Base-by-base conservation (phyloP, 2,113 vertebrate genomes). In the Brachyhypopomus occidentalis region DNA sequence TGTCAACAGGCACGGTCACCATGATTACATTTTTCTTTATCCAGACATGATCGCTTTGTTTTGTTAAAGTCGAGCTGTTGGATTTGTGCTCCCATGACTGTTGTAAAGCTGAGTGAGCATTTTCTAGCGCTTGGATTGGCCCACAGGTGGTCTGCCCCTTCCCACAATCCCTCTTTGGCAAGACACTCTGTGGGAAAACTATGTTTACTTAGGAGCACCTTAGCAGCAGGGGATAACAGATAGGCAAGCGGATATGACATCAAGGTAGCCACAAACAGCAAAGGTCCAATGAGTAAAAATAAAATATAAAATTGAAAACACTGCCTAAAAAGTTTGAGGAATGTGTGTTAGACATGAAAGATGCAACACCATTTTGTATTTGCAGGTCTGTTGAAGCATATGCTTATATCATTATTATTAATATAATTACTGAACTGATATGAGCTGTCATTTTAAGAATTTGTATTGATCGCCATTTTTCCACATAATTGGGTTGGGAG, bases 191-290 rank as follows among this genome's bases (percentile, higher is more conserved):
- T 80, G 71, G 52, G 55, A 81, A 58, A 72, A 4, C 19, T 48
- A 34, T 73, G 45, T 78, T 84, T 84, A 67, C 72, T 77, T 36
- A 84, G 74, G 56, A 81, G 41, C 25, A 6, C 34, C 36, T 22
- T 62, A 79, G 62, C 30, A 22, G 71, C 59, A 60, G 48, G 70
- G 25, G 22, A 19, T 36, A 73, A 77, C 66, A 71, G 75, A 17
- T 38, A 30, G 38, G 3, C 19, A 36, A 78, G 67, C 55, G 9
- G 16, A 11, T 63, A 56, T 56, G 25, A 30, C 23, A 19, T 27
- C 14, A 19, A 71, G 16, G 34, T 36, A 45, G 27, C 27, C 20
- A 25, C 55, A 23, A 11, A n/a, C 16, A 30, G 14, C 64, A 4
- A 5, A 1, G 30, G 30, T 67, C 27, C 34, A 20, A n/a, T 9